Conservation (phyloP, 2,888 invertebrate genomes). For the Rugalucina vietnamica region DNA sequence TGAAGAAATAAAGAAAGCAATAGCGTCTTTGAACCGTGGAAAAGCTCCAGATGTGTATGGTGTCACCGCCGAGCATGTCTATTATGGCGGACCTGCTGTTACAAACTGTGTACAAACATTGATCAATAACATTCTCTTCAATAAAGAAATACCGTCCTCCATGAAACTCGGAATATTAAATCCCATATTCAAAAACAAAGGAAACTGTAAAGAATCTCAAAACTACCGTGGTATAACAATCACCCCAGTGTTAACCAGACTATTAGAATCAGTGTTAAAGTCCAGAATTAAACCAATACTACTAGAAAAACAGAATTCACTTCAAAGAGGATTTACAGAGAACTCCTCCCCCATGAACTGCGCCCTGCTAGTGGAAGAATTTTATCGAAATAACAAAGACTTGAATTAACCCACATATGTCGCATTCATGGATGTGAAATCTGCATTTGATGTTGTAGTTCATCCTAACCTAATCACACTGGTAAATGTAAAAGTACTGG, state of each 20-base stretch:
- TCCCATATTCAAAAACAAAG: constrained; percentile 5
- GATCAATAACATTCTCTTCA: background rate
- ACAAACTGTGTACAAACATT: background rate
- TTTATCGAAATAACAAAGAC: background rate
- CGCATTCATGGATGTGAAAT: background rate
- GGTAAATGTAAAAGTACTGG: too few species aligned
- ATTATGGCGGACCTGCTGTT: background rate
- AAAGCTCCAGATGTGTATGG: constrained; percentile 9
- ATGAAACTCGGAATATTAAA: constrained; percentile 1
- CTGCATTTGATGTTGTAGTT: constrained; percentile 5
- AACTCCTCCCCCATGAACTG: too few species aligned
- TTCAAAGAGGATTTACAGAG: constrained; percentile 9
- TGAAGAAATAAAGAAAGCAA: background rate
- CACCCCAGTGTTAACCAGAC: background rate
- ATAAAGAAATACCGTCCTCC: background rate
- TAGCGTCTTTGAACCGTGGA: background rate
- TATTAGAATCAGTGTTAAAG: background rate
- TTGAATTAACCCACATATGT: background rate
- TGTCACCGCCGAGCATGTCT: background rate
- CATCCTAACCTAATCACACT: background rate
- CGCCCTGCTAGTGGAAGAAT: background rate
- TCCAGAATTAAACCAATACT: background rate
- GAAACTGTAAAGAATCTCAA: background rate
- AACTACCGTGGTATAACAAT: constrained; percentile 11
- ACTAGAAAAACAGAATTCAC: background rate